Percentiles rank a stretch among this genome's conserved stretches.
These are phyloP conservation scores for Hydrophis major DNA, from an alignment of 2,797 vertebrate species.

Conservation along the genomic window DNA sequence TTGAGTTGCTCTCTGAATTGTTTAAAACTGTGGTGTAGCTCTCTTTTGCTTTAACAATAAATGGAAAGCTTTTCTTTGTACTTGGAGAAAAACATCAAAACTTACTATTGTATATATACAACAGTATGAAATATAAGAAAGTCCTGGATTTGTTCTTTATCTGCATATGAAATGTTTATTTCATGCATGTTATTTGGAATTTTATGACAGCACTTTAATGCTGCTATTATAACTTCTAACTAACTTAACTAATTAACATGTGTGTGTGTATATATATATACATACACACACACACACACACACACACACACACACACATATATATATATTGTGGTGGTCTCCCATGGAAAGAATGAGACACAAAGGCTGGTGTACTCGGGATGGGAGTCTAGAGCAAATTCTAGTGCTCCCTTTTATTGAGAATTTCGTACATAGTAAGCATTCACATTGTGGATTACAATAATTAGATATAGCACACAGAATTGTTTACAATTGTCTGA, in stretches of 20 bases:
- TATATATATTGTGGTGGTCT: constrained; percentile 22
- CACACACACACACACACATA: neutral
- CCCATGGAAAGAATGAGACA: no score
- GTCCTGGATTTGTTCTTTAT: constrained; percentile 7
- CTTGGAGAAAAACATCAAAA: constrained; percentile 32
- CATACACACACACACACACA: neutral
- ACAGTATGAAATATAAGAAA: constrained; percentile 23
- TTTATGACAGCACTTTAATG: constrained; percentile 54
- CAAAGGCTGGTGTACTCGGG: no score
- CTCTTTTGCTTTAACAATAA: constrained; percentile 53
- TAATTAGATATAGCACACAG: no score
- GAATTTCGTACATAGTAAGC: no score
- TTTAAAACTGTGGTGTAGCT: constrained; percentile 41
- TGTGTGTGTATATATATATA: constrained; percentile 50
- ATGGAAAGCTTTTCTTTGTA: constrained; percentile 50
- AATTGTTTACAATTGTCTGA: no score
- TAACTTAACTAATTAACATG: constrained; percentile 18
- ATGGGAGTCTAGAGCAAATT: no score
- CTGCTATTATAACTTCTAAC: constrained; percentile 50
- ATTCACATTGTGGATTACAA: no score
- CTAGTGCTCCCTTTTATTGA: no score
- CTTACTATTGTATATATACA: constrained; percentile 52
- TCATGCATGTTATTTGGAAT: constrained; percentile 2
- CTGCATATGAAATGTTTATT: neutral
- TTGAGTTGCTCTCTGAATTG: constrained; percentile 54